Conservation (phyloP, 2,113 vertebrate genomes). For the Melanostigma gelatinosum region DNA sequence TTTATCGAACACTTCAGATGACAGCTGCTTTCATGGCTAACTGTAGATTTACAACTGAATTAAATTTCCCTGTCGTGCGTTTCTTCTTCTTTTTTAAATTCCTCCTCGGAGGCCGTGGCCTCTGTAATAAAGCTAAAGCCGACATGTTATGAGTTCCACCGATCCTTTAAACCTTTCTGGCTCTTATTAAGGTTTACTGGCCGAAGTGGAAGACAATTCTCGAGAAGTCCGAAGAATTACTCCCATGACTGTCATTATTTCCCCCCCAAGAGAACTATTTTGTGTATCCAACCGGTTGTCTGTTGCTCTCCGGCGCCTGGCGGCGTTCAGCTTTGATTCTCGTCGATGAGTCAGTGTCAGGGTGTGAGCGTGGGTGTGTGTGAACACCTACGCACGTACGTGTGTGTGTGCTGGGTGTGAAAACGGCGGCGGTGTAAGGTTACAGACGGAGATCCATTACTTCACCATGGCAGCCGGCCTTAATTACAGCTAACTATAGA, state of each 20-base stretch:
- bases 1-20: background rate
- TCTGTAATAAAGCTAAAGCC: constrained; percentile 51
- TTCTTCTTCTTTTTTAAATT: background rate
- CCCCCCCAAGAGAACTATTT: constrained; percentile 18
- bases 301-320: constrained; percentile 8
- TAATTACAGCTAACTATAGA: constrained; percentile 81
- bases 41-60: constrained; percentile 6
- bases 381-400: constrained; percentile 51
- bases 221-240: background rate
- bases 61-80: background rate
- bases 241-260: background rate
- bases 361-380: constrained; percentile 23
- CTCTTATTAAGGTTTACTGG: constrained; percentile 26
- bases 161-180: constrained; percentile 51
- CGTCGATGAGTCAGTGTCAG: constrained; percentile 28
- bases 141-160: constrained; percentile 48
- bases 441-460: constrained; percentile 74
- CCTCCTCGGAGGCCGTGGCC: constrained; percentile 20
- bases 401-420: constrained; percentile 35
- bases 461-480: constrained; percentile 66
- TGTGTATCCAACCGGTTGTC: constrained; percentile 28
- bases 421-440: constrained; percentile 50
- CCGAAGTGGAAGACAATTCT: background rate
- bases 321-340: constrained; percentile 30
- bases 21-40: background rate